Evolutionary conservation across 2,888 invertebrate species (phyloP).

Genomic region (Malthinus seriepunctatus): DNA sequence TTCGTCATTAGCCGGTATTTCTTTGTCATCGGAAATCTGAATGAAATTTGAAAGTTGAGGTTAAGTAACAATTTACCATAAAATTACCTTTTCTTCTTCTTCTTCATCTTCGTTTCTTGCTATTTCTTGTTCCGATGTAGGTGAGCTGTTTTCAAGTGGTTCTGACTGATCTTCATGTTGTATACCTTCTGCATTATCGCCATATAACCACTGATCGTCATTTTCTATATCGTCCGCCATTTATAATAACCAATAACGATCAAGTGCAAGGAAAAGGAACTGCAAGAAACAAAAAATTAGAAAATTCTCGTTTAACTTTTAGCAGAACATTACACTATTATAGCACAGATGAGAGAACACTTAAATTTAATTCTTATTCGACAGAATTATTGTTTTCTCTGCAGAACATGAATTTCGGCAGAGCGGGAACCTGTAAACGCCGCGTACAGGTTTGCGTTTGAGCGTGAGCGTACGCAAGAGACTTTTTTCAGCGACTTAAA

Average conservation of each 20-base stretch:
- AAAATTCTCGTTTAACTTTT: background rate
- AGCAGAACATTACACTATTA: background rate
- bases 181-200: constrained; percentile 71
- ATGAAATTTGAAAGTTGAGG: constrained; percentile 42
- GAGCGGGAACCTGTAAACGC: no score
- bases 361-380: no score
- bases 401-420: no score
- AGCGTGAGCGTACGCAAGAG: no score
- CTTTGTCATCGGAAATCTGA: constrained; percentile 40
- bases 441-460: no score
- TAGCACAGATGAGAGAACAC: no score
- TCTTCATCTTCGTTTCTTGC: constrained; percentile 13
- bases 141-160: background rate
- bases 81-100: background rate
- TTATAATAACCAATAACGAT: constrained; percentile 32
- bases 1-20: constrained; percentile 19
- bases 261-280: background rate
- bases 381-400: no score
- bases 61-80: background rate
- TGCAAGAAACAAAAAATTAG: background rate
- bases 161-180: constrained; percentile 35
- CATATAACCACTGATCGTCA: constrained; percentile 89
- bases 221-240: constrained; percentile 72
- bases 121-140: constrained; percentile 2
- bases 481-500: no score